Evolutionary conservation across 2,113 vertebrate genomes (phyloP).

Genomic region (Synodontis membranacea): DNA sequence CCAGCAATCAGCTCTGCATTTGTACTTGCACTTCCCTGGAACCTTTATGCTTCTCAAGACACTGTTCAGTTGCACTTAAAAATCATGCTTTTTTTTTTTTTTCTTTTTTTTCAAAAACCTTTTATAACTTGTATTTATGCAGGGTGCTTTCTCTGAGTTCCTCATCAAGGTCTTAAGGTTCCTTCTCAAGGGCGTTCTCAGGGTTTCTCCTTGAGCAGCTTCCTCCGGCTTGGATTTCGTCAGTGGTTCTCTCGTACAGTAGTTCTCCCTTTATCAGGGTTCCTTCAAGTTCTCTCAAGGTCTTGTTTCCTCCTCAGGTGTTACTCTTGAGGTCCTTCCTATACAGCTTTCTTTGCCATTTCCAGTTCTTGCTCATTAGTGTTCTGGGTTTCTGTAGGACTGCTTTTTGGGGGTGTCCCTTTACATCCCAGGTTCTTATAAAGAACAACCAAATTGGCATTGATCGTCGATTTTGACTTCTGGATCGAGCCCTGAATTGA

Average conservation of each 20-base stretch:
- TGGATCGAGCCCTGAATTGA: background rate
- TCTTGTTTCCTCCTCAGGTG: background rate
- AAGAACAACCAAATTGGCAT: background rate
- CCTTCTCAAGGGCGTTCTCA: background rate
- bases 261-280: background rate
- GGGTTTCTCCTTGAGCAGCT: background rate
- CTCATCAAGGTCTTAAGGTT: background rate
- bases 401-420: background rate
- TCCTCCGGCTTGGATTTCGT: too few relatives aligned
- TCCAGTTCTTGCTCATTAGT: background rate
- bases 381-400: background rate
- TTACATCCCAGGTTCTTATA: background rate
- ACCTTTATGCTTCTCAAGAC: too few relatives aligned
- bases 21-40: background rate
- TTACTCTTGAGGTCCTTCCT: background rate
- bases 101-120: background rate
- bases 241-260: too few relatives aligned
- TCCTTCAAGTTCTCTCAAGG: background rate
- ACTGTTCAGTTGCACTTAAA: background rate
- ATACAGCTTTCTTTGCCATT: background rate
- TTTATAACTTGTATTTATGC: background rate
- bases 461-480: background rate
- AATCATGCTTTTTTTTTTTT: too few relatives aligned
- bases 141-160: background rate
- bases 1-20: constrained; percentile 8